phyloP scores from a whole-genome alignment of 2,113 vertebrate genomes.

The Meriones unguiculatus region DNA sequence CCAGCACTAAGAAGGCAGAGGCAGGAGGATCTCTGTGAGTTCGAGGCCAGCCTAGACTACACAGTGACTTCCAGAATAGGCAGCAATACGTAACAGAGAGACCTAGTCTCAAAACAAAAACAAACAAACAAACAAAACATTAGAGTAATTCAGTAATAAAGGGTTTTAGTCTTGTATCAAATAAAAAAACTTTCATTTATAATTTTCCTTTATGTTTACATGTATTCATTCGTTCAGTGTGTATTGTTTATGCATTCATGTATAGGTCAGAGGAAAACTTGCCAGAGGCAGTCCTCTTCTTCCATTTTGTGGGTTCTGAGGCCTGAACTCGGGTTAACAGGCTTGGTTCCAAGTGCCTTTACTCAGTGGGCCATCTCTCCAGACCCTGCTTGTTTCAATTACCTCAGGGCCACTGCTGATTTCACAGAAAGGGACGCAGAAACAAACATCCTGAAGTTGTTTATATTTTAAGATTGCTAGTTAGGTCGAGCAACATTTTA shows the following conservation, averaged over 20 bases:
- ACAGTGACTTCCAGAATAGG: not conserved
- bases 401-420: not conserved
- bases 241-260: not conserved
- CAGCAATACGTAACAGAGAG: not conserved
- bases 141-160: not conserved
- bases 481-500: not conserved
- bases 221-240: not conserved
- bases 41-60: not conserved
- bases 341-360: not conserved
- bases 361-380: not conserved
- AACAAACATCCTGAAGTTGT: not conserved
- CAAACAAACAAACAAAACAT: not conserved
- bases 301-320: not conserved
- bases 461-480: not conserved
- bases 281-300: not conserved
- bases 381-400: not conserved
- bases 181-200: conserved; percentile 14
- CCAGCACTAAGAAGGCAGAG: not conserved
- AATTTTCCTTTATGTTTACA: not conserved
- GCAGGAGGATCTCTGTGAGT: not conserved
- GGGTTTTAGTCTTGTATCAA: not conserved
- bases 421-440: not conserved
- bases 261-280: not conserved
- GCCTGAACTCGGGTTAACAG: not conserved
- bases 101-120: not conserved